Percentiles rank a stretch among this genome's conserved stretches.
These are phyloP conservation scores for Calypte anna DNA, from an alignment of 2,113 vertebrate species.

Conservation along the genomic window DNA sequence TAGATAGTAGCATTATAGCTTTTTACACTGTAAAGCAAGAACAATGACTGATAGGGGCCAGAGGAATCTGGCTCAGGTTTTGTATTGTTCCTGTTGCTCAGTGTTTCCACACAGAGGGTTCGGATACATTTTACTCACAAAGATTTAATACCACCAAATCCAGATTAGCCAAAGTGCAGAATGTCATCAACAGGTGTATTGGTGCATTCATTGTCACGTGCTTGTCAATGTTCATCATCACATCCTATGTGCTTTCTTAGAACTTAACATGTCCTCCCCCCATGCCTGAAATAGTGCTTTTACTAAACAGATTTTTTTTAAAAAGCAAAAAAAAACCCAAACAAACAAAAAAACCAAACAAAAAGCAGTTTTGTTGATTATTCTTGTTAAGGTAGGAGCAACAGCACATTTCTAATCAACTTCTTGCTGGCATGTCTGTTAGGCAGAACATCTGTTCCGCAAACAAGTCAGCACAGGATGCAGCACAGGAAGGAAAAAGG, in stretches of 20 bases:
- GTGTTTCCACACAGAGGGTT: neutral
- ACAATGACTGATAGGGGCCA: neutral
- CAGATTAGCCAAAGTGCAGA: neutral
- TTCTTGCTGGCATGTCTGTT: neutral
- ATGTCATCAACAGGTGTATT: too few species aligned
- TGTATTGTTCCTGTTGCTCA: neutral
- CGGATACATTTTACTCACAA: neutral
- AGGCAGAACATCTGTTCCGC: neutral
- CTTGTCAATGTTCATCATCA: neutral
- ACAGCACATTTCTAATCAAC: neutral
- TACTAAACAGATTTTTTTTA: neutral
- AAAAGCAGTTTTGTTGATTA: neutral
- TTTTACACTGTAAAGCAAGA: neutral
- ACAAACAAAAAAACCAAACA: too few species aligned
- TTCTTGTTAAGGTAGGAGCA: neutral
- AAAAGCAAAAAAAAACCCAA: neutral
- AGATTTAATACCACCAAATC: neutral
- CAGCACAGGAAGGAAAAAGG: neutral
- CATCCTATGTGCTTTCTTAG: neutral
- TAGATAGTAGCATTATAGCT: neutral
- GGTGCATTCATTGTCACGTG: neutral
- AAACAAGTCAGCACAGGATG: neutral
- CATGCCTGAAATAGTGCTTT: neutral
- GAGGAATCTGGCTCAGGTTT: fast-evolving
- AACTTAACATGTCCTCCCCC: neutral